phyloP scores from a whole-genome alignment of 2,797 vertebrate species.

The Spondyliosoma cantharus region DNA sequence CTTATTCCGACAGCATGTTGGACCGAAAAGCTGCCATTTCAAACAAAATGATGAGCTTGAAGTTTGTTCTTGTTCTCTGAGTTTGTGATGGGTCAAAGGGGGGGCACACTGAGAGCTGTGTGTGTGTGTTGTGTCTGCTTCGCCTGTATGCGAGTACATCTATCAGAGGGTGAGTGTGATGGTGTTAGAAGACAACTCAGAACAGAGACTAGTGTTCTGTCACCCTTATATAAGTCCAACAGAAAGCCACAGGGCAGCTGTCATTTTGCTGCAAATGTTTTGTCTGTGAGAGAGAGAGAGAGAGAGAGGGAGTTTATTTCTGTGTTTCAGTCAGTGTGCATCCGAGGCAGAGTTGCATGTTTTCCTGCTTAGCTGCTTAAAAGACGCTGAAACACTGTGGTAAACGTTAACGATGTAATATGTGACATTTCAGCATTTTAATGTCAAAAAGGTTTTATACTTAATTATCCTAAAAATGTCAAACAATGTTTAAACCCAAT shows the following conservation, averaged over 20 bases:
- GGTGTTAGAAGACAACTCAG: slow-evolving; percentile 25
- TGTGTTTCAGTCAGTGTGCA: not conserved
- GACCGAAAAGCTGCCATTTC: slow-evolving; percentile 1
- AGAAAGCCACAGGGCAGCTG: slow-evolving; percentile 24
- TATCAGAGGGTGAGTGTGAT: slow-evolving; percentile 10
- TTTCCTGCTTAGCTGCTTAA: not conserved
- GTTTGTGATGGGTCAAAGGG: slow-evolving; percentile 15
- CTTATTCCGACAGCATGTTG: not conserved
- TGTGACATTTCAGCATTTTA: no score
- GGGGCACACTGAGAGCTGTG: not conserved
- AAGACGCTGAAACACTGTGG: not conserved
- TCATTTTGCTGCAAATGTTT: slow-evolving; percentile 15
- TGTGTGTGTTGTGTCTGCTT: not conserved
- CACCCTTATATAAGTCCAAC: slow-evolving; percentile 30
- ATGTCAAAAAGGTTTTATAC: no score
- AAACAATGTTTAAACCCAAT: no score
- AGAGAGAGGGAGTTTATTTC: not conserved
- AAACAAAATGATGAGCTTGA: not conserved
- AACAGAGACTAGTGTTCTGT: slow-evolving; percentile 18
- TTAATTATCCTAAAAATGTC: no score
- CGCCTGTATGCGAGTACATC: slow-evolving; percentile 7
- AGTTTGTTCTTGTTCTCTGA: slow-evolving; percentile 20
- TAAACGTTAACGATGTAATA: not conserved
- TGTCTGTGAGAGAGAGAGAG: slow-evolving; percentile 3
- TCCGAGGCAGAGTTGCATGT: not conserved